Evolutionary conservation across 2,888 invertebrate species (phyloP).

Genomic region (Sphinx pinastri): DNA sequence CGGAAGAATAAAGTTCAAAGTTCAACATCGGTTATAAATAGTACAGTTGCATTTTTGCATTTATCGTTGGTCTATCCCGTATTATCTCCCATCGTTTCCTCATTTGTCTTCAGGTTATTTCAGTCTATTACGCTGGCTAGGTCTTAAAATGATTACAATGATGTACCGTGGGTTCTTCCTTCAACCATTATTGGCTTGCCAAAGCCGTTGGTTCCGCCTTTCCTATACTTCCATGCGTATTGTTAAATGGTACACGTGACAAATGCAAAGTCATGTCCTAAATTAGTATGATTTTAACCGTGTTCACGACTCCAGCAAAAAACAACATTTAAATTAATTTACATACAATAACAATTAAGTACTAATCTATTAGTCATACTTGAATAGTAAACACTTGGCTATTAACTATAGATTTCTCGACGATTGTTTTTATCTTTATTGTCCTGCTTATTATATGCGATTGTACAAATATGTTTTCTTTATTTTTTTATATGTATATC

Average conservation of each 20-base stretch:
- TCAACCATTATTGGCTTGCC: neutral
- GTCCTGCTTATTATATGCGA: neutral
- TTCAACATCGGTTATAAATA: neutral
- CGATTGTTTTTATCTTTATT: neutral
- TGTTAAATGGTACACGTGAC: neutral
- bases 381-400: neutral
- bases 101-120: neutral
- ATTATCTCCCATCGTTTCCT: conserved; percentile 6
- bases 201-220: neutral
- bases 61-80: neutral
- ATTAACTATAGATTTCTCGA: neutral
- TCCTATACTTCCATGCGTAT: neutral
- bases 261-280: neutral
- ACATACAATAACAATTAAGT: conserved; percentile 3
- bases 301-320: neutral
- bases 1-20: neutral
- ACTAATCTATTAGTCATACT: neutral
- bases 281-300: neutral
- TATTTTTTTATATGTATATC: no score
- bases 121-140: neutral
- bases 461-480: neutral
- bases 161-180: neutral
- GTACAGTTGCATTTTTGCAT: conserved; percentile 3
- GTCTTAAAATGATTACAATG: neutral
- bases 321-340: conserved; percentile 1